phyloP scores from a whole-genome alignment of 2,888 invertebrate genomes.

The Leptinotarsa juncta region DNA sequence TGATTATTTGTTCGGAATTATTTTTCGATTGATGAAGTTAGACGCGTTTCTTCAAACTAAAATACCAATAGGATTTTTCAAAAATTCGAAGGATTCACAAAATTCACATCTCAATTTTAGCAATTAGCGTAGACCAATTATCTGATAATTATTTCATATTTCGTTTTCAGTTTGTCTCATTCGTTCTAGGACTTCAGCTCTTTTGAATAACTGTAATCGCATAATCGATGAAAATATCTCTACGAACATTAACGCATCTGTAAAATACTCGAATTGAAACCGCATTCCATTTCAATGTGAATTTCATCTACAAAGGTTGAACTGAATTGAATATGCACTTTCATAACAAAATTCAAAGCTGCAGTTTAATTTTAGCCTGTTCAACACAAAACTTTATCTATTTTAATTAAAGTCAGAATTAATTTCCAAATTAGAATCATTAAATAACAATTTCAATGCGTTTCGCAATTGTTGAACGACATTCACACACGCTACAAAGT shows the following conservation, averaged over 20 bases:
- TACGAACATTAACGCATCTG: not conserved
- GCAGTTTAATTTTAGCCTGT: slow-evolving; percentile 22
- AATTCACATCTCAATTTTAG: too few relatives aligned
- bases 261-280: slow-evolving; percentile 16
- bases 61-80: too few relatives aligned
- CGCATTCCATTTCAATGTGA: slow-evolving; percentile 18
- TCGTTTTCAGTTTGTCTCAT: not conserved
- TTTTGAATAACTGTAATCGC: not conserved
- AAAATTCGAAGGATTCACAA: too few relatives aligned
- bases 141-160: not conserved
- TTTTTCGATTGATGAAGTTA: too few relatives aligned
- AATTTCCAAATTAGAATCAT: slow-evolving; percentile 24
- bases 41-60: too few relatives aligned
- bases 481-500: slow-evolving; percentile 7
- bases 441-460: slow-evolving; percentile 13
- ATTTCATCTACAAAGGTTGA: slow-evolving; percentile 20
- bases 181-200: not conserved
- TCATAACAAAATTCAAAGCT: slow-evolving; percentile 22
- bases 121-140: too few relatives aligned
- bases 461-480: slow-evolving; percentile 14
- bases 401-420: slow-evolving; percentile 26
- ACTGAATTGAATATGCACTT: slow-evolving; percentile 20
- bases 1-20: too few relatives aligned
- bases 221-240: not conserved
- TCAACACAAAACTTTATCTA: slow-evolving; percentile 27